These are phyloP conservation scores for Watsonalla cultraria DNA, from an alignment of 2,888 invertebrate species.

Conservation along the genomic window DNA sequence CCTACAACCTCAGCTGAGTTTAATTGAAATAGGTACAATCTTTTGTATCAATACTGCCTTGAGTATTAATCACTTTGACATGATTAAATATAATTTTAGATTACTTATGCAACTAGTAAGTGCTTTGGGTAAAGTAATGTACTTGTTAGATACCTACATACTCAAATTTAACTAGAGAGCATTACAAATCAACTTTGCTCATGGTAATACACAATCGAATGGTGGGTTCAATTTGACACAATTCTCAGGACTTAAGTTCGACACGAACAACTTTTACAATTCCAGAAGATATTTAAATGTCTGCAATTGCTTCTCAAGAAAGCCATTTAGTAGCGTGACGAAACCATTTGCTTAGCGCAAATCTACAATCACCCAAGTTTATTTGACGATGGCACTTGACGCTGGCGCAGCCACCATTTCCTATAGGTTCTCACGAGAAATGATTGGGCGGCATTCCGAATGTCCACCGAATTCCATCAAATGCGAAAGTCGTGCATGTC, in stretches of 20 bases:
- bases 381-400: conserved; percentile 60
- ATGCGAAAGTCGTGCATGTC: conserved; percentile 75
- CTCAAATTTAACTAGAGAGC: background rate
- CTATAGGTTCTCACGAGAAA: conserved; percentile 73
- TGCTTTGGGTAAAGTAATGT: no score
- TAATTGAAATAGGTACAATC: no score
- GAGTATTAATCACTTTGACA: no score
- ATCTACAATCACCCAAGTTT: conserved; percentile 63
- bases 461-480: conserved; percentile 64
- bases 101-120: no score
- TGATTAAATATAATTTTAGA: no score
- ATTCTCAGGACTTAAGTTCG: conserved; percentile 56
- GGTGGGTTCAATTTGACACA: conserved; percentile 36
- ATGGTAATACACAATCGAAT: conserved; percentile 1
- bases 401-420: conserved; percentile 26
- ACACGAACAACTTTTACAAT: conserved; percentile 42
- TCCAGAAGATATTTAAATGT: conserved; percentile 33
- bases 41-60: no score
- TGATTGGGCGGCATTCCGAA: conserved; percentile 61
- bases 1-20: no score
- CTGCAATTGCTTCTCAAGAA: conserved; percentile 62
- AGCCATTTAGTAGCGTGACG: conserved; percentile 61
- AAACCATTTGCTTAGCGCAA: conserved; percentile 73
- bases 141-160: no score
- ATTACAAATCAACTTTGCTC: background rate